A percentile compares a stretch with the other conserved stretches of the same genome.
Evolutionary conservation across 2,888 invertebrate species (phyloP).

Genomic region (Catocala sponsa): DNA sequence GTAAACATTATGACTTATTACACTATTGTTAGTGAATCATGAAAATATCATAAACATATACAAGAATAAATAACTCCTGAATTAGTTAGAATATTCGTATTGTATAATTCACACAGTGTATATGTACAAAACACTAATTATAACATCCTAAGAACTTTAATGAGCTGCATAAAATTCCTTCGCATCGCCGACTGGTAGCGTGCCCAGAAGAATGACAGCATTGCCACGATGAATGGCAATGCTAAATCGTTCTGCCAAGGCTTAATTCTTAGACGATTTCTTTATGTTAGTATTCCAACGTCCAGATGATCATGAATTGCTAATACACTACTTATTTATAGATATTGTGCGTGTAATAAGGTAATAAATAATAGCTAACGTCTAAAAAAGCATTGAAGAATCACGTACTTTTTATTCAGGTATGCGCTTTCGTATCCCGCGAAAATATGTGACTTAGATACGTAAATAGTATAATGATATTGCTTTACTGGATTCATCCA

Average conservation of each 20-base stretch:
- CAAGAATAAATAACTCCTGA: too few relatives aligned
- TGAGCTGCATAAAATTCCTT: too few relatives aligned
- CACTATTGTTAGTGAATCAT: too few relatives aligned
- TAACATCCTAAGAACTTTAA: background rate
- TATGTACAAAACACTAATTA: background rate
- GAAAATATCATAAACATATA: too few relatives aligned
- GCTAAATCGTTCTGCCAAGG: too few relatives aligned
- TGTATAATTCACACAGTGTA: too few relatives aligned
- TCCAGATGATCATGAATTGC: slow-evolving; percentile 2
- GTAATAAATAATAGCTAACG: slow-evolving; percentile 4
- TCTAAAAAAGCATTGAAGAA: slow-evolving; percentile 4
- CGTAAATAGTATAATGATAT: background rate
- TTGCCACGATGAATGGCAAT: background rate
- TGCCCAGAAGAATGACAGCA: background rate
- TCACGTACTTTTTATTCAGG: slow-evolving; percentile 10
- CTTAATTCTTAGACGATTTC: too few relatives aligned
- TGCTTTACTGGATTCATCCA: too few relatives aligned
- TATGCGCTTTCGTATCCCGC: slow-evolving; percentile 16
- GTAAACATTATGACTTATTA: too few relatives aligned
- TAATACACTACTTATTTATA: background rate
- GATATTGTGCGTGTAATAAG: slow-evolving; percentile 1
- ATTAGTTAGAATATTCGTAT: too few relatives aligned
- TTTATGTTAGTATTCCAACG: background rate
- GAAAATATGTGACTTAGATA: slow-evolving; percentile 5
- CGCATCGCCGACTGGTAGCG: too few relatives aligned